Base-by-base conservation (phyloP, 2,888 invertebrate genomes). In the Halictus quadricinctus region DNA sequence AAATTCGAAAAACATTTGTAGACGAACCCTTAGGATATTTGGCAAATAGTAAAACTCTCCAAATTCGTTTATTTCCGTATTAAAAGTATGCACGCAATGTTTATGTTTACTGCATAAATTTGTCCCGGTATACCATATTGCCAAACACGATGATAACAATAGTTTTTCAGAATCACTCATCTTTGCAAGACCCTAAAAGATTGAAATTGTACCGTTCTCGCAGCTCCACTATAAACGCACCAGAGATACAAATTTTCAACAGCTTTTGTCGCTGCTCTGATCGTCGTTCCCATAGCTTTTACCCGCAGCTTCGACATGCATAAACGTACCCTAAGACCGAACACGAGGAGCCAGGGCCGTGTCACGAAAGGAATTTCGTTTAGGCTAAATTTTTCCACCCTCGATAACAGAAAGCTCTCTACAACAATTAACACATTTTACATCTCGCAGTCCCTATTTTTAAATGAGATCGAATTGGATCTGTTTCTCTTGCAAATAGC, bases 271-370 rank as follows among this genome's bases (percentile, higher is more conserved):
- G 10, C n/a, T 12, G 58, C 58, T 58, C 58, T n/a, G 58, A 12
- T 58, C 58, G 58, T n/a, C 58, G 58, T 58, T 58, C 58, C 58
- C n/a, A 58, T 58, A 58, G 58, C 58, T 58, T 58, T 58, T 58
- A 58, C 10, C 58, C 58, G 10, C 58, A 58, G n/a, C 58, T 58
- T 4, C 58, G n/a, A 58, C 58, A n/a, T 58, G n/a, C 58, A n/a
- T 58, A 58, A 58, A 58, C n/a, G 58, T 58, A 58, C n/a, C 58
- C 58, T 58, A 12, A n/a, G 58, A 88, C 88, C 87, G 88, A 89
- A 87, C 91, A 88, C 90, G 91, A 90, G 89, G 89, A 76, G 64
- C 77, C 92, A 92, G 91, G 87, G 80, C 83, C 87, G 92, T 92
- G 72, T 41, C 72, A 36, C 83, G 25, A 50, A 58, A n/a, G n/a